Base-by-base conservation (phyloP, 2,113 vertebrate genomes). In the Paracanthobrama guichenoti region DNA sequence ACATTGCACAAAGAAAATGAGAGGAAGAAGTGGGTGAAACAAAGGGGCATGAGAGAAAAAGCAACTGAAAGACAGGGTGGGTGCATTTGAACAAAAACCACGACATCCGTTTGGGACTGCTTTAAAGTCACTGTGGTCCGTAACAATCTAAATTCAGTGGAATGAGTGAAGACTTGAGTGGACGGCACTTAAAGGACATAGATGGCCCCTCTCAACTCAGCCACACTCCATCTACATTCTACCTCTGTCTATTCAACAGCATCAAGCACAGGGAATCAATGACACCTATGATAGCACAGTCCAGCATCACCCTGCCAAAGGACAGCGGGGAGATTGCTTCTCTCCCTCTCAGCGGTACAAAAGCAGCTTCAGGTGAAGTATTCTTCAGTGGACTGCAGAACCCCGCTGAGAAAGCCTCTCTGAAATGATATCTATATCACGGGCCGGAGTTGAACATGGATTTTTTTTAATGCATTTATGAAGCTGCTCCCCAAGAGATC, bases 131-230 rank as follows among this genome's bases (percentile, higher is more conserved):
- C 81, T 31, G 72, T 64, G 71, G 60, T 79, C 83, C 53, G 12
- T 50, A 59, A 35, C 79, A 85, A 87, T 86, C 81, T 77, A 81
- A 84, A 84, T 84, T 83, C 84, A 85, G 69, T 35, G 6, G 57
- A 78, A 80, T 48, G 66, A 87, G 73, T 82, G 75, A 85, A 85
- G 75, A 24, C 67, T 83, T 59, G 57, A 85, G 59, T 79, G 84
- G 79, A 85, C 28, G 35, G 72, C 67, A 71, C 48, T 69, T 85
- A 67, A 87, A 75, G 60, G 81, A 82, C 84, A 80, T 60, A 50
- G 62, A 81, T 50, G 13, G 50, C 72, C 80, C 6, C 44, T 77
- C 83, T 79, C 78, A 48, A 46, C 78, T 77, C 74, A 75, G 71
- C 71, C 78, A 82, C 62, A 76, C 83, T 79, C 74, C 42, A 67